Conservation (phyloP, 2,113 vertebrate species). For the Callipepla squamata region DNA sequence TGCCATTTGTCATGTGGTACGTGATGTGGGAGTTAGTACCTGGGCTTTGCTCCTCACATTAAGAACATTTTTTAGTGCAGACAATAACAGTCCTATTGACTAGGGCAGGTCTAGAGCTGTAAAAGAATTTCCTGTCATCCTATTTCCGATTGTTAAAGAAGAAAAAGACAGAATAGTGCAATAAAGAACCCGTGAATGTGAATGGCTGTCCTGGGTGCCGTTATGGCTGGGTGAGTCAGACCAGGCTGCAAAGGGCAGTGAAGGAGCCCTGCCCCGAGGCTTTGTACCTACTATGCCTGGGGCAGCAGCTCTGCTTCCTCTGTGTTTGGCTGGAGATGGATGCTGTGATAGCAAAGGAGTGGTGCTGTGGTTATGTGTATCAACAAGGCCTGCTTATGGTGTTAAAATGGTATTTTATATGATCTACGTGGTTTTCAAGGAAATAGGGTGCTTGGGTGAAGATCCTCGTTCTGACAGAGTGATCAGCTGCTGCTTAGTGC, state of each 20-base stretch:
- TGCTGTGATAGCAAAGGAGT: neutral
- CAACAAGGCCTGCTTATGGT: neutral
- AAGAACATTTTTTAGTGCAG: neutral
- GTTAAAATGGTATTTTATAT: neutral
- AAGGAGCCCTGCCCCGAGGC: rapidly evolving
- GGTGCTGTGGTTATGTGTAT: neutral
- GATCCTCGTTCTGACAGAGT: neutral
- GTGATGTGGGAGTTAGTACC: neutral
- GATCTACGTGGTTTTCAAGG: neutral
- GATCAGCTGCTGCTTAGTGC: neutral
- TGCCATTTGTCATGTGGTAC: rapidly evolving
- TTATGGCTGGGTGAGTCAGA: neutral
- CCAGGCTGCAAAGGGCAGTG: neutral
- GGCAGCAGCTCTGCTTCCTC: neutral
- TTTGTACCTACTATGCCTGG: neutral
- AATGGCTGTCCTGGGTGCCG: neutral
- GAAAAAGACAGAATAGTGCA: neutral
- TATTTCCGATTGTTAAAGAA: constrained; percentile 33
- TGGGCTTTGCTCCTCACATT: neutral
- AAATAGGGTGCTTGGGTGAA: neutral
- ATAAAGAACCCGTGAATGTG: neutral
- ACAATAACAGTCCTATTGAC: neutral
- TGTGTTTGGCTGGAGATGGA: neutral
- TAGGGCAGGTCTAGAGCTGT: constrained; percentile 18
- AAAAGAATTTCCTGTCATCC: constrained; percentile 52